Conservation (phyloP, 2,888 invertebrate genomes). For the Sisyra terminalis region DNA sequence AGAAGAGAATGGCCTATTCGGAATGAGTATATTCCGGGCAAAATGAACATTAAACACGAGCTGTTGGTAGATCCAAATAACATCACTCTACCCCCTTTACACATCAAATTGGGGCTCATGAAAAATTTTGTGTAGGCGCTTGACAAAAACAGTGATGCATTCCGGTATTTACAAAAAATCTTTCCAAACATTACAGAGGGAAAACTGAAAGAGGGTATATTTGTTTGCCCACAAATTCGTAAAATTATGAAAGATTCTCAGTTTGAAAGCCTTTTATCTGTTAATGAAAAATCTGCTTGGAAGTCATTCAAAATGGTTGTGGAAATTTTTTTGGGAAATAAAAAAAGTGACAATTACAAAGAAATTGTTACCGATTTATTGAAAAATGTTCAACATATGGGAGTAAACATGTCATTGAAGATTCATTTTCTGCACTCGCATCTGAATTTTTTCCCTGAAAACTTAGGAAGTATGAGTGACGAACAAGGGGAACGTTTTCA, state of each 20-base stretch:
- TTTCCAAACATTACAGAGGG: slow-evolving; percentile 10
- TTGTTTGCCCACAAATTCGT: slow-evolving; percentile 5
- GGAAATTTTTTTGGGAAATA: slow-evolving; percentile 10
- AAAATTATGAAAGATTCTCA: slow-evolving; percentile 9
- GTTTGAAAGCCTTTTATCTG: slow-evolving; percentile 9
- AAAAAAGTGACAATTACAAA: slow-evolving; percentile 11
- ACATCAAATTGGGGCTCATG: slow-evolving; percentile 7
- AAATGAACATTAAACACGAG: slow-evolving; percentile 10
- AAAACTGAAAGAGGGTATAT: slow-evolving; percentile 10
- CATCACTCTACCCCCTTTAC: slow-evolving; percentile 6
- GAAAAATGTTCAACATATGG: slow-evolving; percentile 2
- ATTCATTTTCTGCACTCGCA: slow-evolving; percentile 10
- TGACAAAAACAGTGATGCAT: slow-evolving; percentile 6
- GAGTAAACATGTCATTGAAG: slow-evolving; percentile 11
- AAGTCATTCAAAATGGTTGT: slow-evolving; percentile 10
- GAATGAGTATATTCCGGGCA: slow-evolving; percentile 8
- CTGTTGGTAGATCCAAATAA: slow-evolving; percentile 9
- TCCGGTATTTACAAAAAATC: slow-evolving; percentile 7
- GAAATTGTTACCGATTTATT: slow-evolving; percentile 9
- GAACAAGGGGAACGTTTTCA: not conserved
- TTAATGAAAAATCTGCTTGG: slow-evolving; percentile 10
- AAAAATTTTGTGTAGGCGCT: slow-evolving; percentile 9
- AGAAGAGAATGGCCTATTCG: slow-evolving; percentile 13
- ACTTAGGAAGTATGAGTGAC: not conserved
- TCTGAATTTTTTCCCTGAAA: slow-evolving; percentile 10